These are phyloP conservation scores for Halictus rubicundus DNA, from an alignment of 1,140 invertebrate genomes.

Conservation along the genomic window DNA sequence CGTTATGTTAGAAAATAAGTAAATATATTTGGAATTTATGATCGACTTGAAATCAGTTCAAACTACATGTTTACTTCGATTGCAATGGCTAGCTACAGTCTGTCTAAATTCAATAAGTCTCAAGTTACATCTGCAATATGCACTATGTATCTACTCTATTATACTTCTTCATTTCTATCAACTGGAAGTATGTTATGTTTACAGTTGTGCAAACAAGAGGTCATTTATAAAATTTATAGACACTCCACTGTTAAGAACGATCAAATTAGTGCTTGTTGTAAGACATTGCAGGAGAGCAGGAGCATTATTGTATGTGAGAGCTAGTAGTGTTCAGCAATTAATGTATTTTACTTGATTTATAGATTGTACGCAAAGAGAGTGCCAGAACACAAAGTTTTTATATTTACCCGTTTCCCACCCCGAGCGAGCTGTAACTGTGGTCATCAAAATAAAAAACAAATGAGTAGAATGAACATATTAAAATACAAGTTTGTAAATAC, in stretches of 20 bases:
- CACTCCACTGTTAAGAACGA: slow-evolving; percentile 29
- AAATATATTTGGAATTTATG: background rate
- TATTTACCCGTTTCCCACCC: slow-evolving; percentile 83
- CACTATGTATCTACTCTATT: slow-evolving; percentile 15
- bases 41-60: slow-evolving; percentile 1
- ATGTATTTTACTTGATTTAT: slow-evolving; percentile 22
- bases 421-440: slow-evolving; percentile 81
- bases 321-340: slow-evolving; percentile 36
- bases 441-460: slow-evolving; percentile 77
- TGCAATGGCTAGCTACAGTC: background rate
- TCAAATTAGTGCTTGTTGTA: slow-evolving; percentile 54
- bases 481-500: slow-evolving; percentile 7
- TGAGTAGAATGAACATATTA: slow-evolving; percentile 69
- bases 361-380: slow-evolving; percentile 46
- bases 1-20: background rate
- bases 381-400: slow-evolving; percentile 59
- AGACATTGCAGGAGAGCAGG: slow-evolving; percentile 29
- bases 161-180: slow-evolving; percentile 1
- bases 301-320: slow-evolving; percentile 29
- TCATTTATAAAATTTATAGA: slow-evolving; percentile 9
- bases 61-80: background rate
- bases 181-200: slow-evolving; percentile 19
- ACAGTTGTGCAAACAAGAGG: slow-evolving; percentile 35
- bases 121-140: background rate
- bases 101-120: slow-evolving; percentile 6